A percentile compares a stretch with the other conserved stretches of the same genome.
These are phyloP conservation scores for Cebus imitator DNA, from an alignment of 2,113 vertebrate genomes.

Conservation along the genomic window DNA sequence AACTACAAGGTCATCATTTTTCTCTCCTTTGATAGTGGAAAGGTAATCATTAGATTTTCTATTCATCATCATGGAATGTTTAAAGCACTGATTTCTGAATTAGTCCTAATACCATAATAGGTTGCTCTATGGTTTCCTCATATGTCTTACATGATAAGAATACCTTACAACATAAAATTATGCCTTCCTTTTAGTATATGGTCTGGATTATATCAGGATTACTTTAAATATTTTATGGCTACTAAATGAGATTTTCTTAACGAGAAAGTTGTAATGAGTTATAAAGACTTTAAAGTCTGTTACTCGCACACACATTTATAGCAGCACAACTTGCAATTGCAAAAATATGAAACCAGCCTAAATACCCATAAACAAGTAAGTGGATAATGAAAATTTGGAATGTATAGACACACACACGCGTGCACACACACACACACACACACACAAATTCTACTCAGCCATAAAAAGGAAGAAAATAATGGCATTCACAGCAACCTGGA, in stretches of 20 bases:
- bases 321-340: too few species aligned
- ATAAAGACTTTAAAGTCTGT: background rate
- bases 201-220: background rate
- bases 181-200: background rate
- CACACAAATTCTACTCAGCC: too few species aligned
- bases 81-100: constrained; percentile 2
- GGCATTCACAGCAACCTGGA: too few species aligned
- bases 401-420: too few species aligned
- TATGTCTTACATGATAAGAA: background rate
- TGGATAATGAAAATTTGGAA: too few species aligned
- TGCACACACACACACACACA: too few species aligned
- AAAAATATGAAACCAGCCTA: too few species aligned
- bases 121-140: background rate
- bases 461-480: too few species aligned
- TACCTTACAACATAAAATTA: background rate
- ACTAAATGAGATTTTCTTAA: constrained; percentile 1
- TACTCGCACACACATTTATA: too few species aligned
- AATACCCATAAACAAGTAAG: too few species aligned
- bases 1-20: background rate
- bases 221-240: background rate
- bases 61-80: background rate
- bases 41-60: background rate
- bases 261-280: background rate
- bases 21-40: background rate
- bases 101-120: background rate